Evolutionary conservation across 1,140 invertebrate species (phyloP), one percentile per base, ranked within the genome.

Genomic region (Drosophila varians): DNA sequence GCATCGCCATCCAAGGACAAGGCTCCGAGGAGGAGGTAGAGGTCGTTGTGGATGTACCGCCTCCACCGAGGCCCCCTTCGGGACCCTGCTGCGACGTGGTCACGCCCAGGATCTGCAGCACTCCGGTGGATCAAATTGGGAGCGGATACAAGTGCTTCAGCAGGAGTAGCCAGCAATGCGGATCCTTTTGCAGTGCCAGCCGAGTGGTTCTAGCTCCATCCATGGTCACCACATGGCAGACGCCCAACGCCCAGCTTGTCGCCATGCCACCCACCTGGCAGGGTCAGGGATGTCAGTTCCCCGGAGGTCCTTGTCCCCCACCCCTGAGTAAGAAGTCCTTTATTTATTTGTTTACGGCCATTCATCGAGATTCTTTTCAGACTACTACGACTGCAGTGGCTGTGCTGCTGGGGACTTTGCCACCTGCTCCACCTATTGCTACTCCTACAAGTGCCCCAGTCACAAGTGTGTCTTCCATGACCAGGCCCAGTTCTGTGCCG

Each of bases 381-480:
- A 75, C 21, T 45, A 47, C 25, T 61, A 82, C 8, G 87, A 90
- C 28, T 90, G 87, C 51, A 90, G 87, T 7, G 82, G 87, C 12
- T 90, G 87, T 56, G 54, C 66, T 0, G 2, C 3, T 4, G 58
- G 73, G 8, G 1, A 36, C 11, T 21, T 46, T 19, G 3, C 18
- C n/a, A 21, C 43, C 19, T 90, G 82, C 18, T 83, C 87, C 7
- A 28, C 61, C n/a, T 90, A 90, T 31, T 90, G 87, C 40, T 83
- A 80, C 25, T 60, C 47, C 2, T 90, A 77, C 31, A 62, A 42
- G 1, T 90, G 87, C 48, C 65, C 49, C 43, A 53, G 51, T 21
- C 69, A 62, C 47, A 78, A 43, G 11, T 89, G 86, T 1, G 57
- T 42, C 21, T 90, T 49, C 40, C 77, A 77, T 4, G 82, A 87